Percentiles rank a stretch among this genome's conserved stretches.
phyloP scores from a whole-genome alignment of 2,797 vertebrate genomes.

The Babyrousa celebensis region DNA sequence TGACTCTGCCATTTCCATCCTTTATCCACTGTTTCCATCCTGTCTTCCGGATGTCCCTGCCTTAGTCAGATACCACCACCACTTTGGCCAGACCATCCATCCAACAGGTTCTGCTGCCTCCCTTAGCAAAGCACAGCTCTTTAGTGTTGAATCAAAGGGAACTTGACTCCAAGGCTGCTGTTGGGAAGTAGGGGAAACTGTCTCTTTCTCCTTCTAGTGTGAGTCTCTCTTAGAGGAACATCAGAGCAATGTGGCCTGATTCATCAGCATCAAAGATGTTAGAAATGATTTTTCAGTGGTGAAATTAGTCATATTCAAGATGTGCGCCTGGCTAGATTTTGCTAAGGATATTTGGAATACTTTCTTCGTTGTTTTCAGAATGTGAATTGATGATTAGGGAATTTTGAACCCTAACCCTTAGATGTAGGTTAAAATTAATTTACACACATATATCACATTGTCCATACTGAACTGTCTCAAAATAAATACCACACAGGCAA shows the following conservation, averaged over 20 bases:
- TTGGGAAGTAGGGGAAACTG: background rate
- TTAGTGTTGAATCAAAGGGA: background rate
- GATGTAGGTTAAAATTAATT: slow-evolving; percentile 40
- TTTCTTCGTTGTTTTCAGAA: background rate
- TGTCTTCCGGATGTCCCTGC: background rate
- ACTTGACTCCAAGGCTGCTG: background rate
- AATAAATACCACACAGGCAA: slow-evolving; percentile 24
- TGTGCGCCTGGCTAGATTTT: background rate
- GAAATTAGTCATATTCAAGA: background rate
- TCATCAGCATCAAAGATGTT: background rate
- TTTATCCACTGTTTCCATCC: background rate
- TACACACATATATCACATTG: background rate
- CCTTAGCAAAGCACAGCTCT: background rate
- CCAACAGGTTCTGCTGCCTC: background rate
- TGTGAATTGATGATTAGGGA: background rate
- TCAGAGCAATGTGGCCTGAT: background rate
- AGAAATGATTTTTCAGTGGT: background rate
- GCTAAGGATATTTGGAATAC: slow-evolving; percentile 34
- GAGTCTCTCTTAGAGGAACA: background rate
- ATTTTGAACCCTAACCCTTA: slow-evolving; percentile 54
- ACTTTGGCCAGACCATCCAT: background rate
- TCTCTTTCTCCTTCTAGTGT: background rate
- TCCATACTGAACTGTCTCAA: slow-evolving; percentile 33
- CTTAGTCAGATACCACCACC: background rate
- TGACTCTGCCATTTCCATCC: background rate